A percentile compares a stretch with the other conserved stretches of the same genome.
phyloP scores from a whole-genome alignment of 2,888 invertebrate species.

The Acanthoscelides obtectus region DNA sequence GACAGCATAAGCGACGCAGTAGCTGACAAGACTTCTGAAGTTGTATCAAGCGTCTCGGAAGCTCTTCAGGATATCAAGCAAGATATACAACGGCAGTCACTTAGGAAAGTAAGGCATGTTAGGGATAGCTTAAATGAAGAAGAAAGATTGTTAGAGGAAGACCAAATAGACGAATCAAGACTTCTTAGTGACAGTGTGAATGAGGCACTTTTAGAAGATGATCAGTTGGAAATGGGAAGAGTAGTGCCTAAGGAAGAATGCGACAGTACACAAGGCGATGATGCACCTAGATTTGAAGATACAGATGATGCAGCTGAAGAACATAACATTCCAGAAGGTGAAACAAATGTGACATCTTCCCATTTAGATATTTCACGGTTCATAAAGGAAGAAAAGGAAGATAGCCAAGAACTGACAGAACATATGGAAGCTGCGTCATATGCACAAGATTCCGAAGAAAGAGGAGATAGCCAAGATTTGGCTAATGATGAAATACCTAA shows the following conservation, averaged over 20 bases:
- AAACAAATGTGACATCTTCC: not conserved
- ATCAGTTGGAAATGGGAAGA: too few species aligned
- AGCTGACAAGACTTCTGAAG: not conserved
- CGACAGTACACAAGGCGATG: not conserved
- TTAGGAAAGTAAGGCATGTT: too few species aligned
- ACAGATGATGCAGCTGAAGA: not conserved
- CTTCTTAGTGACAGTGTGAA: too few species aligned
- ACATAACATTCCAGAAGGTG: not conserved
- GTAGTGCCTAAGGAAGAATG: not conserved
- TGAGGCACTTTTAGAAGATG: too few species aligned
- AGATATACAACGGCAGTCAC: too few species aligned
- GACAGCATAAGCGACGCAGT: not conserved
- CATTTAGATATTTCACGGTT: not conserved
- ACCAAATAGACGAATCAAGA: too few species aligned
- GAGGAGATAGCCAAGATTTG: not conserved
- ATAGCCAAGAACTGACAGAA: not conserved
- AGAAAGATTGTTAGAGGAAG: too few species aligned
- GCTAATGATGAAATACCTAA: not conserved
- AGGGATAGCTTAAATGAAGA: too few species aligned
- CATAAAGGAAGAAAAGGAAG: not conserved
- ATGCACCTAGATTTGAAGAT: not conserved
- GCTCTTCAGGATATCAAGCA: not conserved
- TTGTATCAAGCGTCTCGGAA: not conserved
- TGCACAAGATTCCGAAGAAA: not conserved
- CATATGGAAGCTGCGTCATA: not conserved